phyloP scores from a whole-genome alignment of 2,113 vertebrate genomes.

The Symphodus melops region DNA sequence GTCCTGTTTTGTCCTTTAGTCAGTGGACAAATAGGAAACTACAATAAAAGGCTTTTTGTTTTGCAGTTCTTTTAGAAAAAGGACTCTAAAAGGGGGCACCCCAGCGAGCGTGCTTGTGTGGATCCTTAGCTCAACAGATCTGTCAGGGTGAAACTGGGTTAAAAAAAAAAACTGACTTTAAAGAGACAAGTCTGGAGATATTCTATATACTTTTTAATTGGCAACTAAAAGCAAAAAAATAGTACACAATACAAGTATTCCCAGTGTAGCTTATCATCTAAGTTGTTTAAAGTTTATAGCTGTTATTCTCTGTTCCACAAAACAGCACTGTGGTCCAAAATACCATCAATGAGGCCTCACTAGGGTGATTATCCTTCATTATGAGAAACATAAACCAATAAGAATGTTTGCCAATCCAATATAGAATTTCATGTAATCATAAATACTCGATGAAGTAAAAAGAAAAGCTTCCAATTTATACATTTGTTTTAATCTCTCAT shows the following conservation, averaged over 20 bases:
- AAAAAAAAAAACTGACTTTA: background rate
- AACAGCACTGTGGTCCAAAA: background rate
- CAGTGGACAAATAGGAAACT: constrained; percentile 10
- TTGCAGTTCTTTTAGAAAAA: background rate
- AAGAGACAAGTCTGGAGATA: background rate
- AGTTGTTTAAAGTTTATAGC: background rate
- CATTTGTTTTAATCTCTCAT: too few relatives aligned
- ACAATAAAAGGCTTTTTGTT: constrained; percentile 26
- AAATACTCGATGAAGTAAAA: background rate
- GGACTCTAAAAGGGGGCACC: constrained; percentile 1
- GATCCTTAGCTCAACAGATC: background rate
- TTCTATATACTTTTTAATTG: background rate
- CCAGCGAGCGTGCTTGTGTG: background rate
- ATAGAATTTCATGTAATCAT: background rate
- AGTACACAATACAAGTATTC: background rate
- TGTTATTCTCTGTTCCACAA: background rate
- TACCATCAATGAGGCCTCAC: background rate
- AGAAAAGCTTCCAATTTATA: background rate
- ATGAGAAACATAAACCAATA: background rate
- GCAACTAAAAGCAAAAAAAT: background rate
- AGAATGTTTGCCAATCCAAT: background rate
- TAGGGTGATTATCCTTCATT: background rate
- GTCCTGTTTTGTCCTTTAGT: constrained; percentile 14
- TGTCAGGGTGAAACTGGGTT: background rate
- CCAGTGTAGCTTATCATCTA: background rate